Evolutionary conservation across 30 jellyfish, hydroid and myxozoan species (phyloP).

Genomic region (Turritopsis rubra): DNA sequence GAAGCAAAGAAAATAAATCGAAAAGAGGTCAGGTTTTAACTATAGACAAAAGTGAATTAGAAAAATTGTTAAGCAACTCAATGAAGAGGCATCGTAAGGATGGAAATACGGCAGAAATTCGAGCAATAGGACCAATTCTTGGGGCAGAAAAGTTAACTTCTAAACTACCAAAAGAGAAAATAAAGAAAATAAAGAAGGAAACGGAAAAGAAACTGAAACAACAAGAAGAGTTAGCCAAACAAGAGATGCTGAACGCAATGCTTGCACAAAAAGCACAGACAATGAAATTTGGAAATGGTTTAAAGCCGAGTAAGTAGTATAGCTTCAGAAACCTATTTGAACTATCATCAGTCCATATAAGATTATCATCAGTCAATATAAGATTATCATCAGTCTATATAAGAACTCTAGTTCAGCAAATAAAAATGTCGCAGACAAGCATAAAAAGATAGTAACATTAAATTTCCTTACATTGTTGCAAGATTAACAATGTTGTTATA

Average conservation of each 20-base stretch:
- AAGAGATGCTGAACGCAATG: conserved; percentile 40
- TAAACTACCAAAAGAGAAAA: neutral
- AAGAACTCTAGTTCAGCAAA: too few species aligned
- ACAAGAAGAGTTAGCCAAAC: conserved; percentile 43
- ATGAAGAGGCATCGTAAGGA: neutral
- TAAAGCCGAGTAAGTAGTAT: conserved; percentile 69
- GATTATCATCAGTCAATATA: too few species aligned
- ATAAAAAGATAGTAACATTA: too few species aligned
- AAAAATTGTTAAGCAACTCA: conserved; percentile 8
- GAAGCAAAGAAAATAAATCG: conserved; percentile 1
- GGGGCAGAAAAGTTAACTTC: neutral
- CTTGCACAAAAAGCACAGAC: conserved; percentile 66
- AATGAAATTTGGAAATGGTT: conserved; percentile 66
- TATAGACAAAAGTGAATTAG: conserved; percentile 26
- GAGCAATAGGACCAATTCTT: neutral
- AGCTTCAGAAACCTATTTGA: neutral
- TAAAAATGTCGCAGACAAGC: too few species aligned
- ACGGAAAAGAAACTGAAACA: conserved; percentile 39
- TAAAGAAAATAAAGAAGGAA: conserved; percentile 25
- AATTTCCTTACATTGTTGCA: too few species aligned
- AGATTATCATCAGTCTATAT: too few species aligned
- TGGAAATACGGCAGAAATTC: neutral
- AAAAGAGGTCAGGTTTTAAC: conserved; percentile 36
- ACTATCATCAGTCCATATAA: too few species aligned
- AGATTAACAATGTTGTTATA: too few species aligned